phyloP scores from a whole-genome alignment of 2,888 invertebrate species.

The Drosophila helvetica region DNA sequence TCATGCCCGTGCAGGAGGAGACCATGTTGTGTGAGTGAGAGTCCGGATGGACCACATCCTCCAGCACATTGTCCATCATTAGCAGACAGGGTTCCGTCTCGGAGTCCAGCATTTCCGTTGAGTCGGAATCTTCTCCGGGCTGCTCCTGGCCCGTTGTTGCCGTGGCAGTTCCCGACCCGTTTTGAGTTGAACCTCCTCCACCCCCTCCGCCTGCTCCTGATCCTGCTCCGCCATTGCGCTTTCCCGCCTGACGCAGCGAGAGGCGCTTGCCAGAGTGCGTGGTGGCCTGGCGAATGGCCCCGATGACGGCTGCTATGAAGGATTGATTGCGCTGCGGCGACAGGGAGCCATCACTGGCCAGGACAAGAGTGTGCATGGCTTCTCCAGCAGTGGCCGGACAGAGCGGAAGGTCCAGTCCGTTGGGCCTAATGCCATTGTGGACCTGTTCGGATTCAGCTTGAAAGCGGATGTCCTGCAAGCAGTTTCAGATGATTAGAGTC shows the following conservation, averaged over 20 bases:
- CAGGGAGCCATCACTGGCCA: slow-evolving; percentile 83
- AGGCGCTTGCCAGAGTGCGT: slow-evolving; percentile 82
- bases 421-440: slow-evolving; percentile 85
- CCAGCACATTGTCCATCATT: slow-evolving; percentile 91
- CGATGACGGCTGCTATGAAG: slow-evolving; percentile 90
- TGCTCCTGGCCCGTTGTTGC: slow-evolving; percentile 19
- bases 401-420: slow-evolving; percentile 69
- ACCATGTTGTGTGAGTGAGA: slow-evolving; percentile 88
- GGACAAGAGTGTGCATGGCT: slow-evolving; percentile 60
- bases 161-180: slow-evolving; percentile 1
- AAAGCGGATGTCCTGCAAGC: slow-evolving; percentile 88
- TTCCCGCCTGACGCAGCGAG: slow-evolving; percentile 77
- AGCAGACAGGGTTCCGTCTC: slow-evolving; percentile 91
- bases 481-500: neutral
- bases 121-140: slow-evolving; percentile 87
- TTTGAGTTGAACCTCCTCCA: slow-evolving; percentile 13
- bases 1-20: slow-evolving; percentile 86
- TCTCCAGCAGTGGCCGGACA: slow-evolving; percentile 48
- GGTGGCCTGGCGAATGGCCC: slow-evolving; percentile 87
- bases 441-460: slow-evolving; percentile 91
- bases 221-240: slow-evolving; percentile 65
- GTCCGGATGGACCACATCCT: slow-evolving; percentile 87
- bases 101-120: slow-evolving; percentile 91
- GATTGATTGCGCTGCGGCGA: slow-evolving; percentile 88
- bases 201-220: slow-evolving; percentile 3